phyloP scores from a whole-genome alignment of 2,113 vertebrate species.

The Caranx melampygus region DNA sequence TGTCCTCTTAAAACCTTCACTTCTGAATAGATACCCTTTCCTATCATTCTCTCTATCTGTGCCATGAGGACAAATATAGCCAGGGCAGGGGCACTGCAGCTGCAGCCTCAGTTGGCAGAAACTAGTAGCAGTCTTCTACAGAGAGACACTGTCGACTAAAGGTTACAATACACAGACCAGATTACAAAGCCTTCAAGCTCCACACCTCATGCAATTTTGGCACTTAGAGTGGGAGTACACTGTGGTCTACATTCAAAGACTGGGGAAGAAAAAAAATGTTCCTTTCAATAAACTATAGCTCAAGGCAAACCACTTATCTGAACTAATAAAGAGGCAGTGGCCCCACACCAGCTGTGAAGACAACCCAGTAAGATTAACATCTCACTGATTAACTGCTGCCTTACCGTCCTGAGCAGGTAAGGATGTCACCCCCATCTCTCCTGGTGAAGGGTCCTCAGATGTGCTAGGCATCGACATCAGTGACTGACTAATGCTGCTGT shows the following conservation, averaged over 20 bases:
- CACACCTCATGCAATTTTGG: not conserved
- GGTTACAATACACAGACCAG: not conserved
- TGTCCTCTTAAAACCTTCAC: constrained; percentile 72
- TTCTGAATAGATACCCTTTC: constrained; percentile 70
- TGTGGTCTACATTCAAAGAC: not conserved
- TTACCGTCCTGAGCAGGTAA: constrained; percentile 93
- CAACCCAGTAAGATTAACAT: not conserved
- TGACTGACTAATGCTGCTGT: constrained; percentile 92
- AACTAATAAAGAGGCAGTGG: not conserved
- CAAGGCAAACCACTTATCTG: not conserved
- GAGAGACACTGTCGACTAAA: constrained; percentile 26
- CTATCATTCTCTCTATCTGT: constrained; percentile 65
- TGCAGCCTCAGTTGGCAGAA: constrained; percentile 45
- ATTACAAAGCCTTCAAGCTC: constrained; percentile 2
- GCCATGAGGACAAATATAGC: constrained; percentile 75
- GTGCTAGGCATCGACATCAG: constrained; percentile 87
- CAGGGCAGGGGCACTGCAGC: constrained; percentile 48
- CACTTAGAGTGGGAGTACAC: not conserved
- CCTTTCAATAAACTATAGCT: not conserved
- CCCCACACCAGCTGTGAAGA: not conserved
- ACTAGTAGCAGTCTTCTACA: constrained; percentile 29
- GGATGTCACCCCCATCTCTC: constrained; percentile 89
- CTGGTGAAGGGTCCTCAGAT: constrained; percentile 88
- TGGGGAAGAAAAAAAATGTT: not conserved
- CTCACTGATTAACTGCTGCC: constrained; percentile 41